Evolutionary conservation across 2,888 invertebrate species (phyloP).

Genomic region (Dilophus febrilis): DNA sequence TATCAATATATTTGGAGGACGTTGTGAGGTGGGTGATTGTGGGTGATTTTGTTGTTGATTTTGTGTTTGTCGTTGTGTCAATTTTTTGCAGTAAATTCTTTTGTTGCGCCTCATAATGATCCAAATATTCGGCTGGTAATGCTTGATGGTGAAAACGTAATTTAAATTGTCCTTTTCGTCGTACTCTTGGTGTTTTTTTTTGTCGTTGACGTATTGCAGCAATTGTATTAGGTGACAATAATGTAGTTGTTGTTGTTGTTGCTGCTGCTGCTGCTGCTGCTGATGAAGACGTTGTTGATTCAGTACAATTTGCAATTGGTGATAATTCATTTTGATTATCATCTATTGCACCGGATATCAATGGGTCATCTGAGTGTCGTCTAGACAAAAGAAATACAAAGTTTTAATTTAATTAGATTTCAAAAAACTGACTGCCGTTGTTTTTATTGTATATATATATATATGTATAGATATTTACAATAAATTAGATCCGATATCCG

Average conservation of each 20-base stretch:
- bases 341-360: constrained; percentile 26
- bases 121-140: constrained; percentile 57
- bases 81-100: constrained; percentile 33
- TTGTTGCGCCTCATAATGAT: constrained; percentile 58
- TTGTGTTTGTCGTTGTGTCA: background rate
- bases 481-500: constrained; percentile 9
- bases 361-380: constrained; percentile 26
- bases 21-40: constrained; percentile 6
- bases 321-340: constrained; percentile 11
- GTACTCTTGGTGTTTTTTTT: constrained; percentile 12
- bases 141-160: constrained; percentile 69
- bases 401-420: background rate
- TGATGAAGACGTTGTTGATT: background rate
- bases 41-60: background rate
- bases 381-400: background rate
- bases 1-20: constrained; percentile 4
- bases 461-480: too few species aligned
- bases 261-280: background rate
- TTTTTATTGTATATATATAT: too few species aligned
- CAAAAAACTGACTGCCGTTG: background rate
- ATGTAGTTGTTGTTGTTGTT: constrained; percentile 1
- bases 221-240: constrained; percentile 10
- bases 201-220: constrained; percentile 6
- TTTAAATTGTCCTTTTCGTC: constrained; percentile 41
- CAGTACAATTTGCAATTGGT: constrained; percentile 12